Percentiles rank a stretch among this genome's conserved stretches.
phyloP scores from a whole-genome alignment of 2,888 invertebrate species.

The Cheilosia pagana region DNA sequence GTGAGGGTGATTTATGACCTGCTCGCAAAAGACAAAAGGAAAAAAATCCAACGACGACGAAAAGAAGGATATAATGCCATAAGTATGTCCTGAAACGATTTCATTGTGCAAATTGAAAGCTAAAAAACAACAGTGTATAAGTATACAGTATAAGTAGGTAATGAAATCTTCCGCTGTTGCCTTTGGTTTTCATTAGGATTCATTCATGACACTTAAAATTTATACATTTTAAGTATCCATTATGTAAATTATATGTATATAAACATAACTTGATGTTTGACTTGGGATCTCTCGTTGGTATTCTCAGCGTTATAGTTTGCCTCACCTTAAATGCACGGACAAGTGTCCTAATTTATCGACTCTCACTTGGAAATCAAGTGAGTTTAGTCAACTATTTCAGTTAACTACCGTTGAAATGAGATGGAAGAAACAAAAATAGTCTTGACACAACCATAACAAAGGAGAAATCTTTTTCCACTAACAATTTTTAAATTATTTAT shows the following conservation, averaged over 20 bases:
- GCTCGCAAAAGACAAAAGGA: slow-evolving; percentile 55
- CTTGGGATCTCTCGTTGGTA: background rate
- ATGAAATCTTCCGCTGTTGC: slow-evolving; percentile 70
- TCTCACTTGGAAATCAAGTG: background rate
- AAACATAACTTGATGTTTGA: background rate
- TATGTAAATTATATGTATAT: slow-evolving; percentile 8
- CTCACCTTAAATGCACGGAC: background rate
- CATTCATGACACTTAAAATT: slow-evolving; percentile 70
- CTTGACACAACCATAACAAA: no score
- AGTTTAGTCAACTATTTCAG: background rate
- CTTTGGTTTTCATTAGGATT: slow-evolving; percentile 72
- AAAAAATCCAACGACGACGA: slow-evolving; percentile 10
- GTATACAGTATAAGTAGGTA: slow-evolving; percentile 62
- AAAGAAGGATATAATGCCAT: slow-evolving; percentile 72
- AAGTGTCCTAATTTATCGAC: background rate
- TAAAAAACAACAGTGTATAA: slow-evolving; percentile 59
- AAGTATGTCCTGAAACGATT: slow-evolving; percentile 75
- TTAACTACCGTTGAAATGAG: no score
- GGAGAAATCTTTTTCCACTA: no score
- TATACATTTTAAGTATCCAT: slow-evolving; percentile 65
- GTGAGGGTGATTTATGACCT: slow-evolving; percentile 74
- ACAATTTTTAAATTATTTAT: no score
- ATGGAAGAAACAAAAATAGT: no score
- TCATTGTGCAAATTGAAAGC: slow-evolving; percentile 75
- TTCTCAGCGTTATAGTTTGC: background rate